Evolutionary conservation across 2,113 vertebrate genomes (phyloP), one percentile per base, ranked within the genome.

Genomic region (Rhynchomys soricoides): DNA sequence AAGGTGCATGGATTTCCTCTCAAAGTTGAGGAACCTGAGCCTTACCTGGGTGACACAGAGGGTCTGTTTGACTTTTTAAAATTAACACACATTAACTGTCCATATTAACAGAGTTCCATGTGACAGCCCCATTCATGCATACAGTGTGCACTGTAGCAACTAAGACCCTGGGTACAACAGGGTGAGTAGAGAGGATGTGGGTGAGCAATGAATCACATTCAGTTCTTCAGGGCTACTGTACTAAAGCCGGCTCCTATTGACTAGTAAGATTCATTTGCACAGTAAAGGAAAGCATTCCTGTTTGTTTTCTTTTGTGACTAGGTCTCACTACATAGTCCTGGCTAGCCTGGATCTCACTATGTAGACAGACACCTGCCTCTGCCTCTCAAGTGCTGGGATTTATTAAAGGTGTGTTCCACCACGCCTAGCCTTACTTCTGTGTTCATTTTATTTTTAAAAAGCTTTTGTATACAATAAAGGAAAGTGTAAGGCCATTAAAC

Each of bases 191-290:
- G 31, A 66, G 74, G 43, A 22, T 34, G 16, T 59, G 64, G 50
- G 37, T 17, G 1, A 0, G 48, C 5, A 6, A 29, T 37, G 4
- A 29, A 24, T 55, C 81, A 3, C 0, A 5, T 26, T 90, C 59
- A 40, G 7, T 24, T 90, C 75, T 70, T 70, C 13, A 5, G 52
- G 79, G 34, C 59, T 2, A 0, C 86, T 45, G 2, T 64, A 0
- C 21, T 10, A 15, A 21, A 73, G 11, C 26, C 45, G 24, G 31
- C 21, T 79, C 7, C 0, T 59, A 45, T 31, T 2, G 1, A 24
- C 62, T 59, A 45, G 21, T 3, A 2, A 78, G 43, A 66, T 55
- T 82, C 59, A 37, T 4, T 40, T 77, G 71, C 21, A 29, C 66
- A 22, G 0, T 26, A 59, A 11, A 57, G 34, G 52, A 50, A n/a